Conservation (phyloP, 2,113 vertebrate genomes). For the Rutilus rutilus region DNA sequence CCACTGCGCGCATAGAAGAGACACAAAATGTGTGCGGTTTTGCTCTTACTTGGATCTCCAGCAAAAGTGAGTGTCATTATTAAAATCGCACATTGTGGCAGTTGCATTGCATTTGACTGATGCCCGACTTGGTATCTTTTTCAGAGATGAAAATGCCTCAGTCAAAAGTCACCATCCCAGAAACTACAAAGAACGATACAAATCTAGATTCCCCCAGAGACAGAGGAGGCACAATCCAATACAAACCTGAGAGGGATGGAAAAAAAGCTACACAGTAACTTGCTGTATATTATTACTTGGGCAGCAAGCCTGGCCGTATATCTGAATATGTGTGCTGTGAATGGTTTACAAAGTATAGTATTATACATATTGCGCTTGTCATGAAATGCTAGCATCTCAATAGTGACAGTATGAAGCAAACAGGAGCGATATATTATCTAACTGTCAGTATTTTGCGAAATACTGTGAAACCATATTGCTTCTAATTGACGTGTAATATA, state of each 20-base stretch:
- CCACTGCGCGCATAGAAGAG: constrained; percentile 59
- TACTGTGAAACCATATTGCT: constrained; percentile 1
- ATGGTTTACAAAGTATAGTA: constrained; percentile 10
- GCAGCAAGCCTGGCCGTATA: not conserved
- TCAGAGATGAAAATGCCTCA: constrained; percentile 31
- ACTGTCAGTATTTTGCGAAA: constrained; percentile 4
- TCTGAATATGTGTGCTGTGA: constrained; percentile 27
- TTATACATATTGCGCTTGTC: not conserved
- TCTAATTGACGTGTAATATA: not conserved
- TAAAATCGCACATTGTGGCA: not conserved
- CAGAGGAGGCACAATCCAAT: not conserved
- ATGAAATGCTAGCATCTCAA: constrained; percentile 7
- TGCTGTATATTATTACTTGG: not conserved
- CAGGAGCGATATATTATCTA: not conserved
- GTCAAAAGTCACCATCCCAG: not conserved
- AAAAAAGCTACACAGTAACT: not conserved
- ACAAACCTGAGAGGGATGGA: not conserved
- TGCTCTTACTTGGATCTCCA: constrained; percentile 55
- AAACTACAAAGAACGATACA: constrained; percentile 33
- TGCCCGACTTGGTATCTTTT: constrained; percentile 16
- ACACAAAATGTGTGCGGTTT: constrained; percentile 67
- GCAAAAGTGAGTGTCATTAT: constrained; percentile 3
- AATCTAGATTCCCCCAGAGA: not conserved
- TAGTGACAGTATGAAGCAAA: not conserved
- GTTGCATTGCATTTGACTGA: not conserved